phyloP scores from a whole-genome alignment of 2,888 invertebrate genomes.

The Pinctada fucata region DNA sequence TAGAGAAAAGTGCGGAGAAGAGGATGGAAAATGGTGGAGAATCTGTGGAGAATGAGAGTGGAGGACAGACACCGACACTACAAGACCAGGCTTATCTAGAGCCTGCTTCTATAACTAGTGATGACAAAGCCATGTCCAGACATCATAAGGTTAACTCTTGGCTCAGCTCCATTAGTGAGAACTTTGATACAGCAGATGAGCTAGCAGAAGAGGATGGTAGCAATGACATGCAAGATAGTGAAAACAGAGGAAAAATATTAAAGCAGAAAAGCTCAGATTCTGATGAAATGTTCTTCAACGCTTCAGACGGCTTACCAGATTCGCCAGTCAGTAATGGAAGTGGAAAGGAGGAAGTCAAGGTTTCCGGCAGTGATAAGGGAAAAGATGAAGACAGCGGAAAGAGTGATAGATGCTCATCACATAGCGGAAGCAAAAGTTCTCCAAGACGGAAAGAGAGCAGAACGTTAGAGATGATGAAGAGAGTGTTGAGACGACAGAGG shows the following conservation, averaged over 20 bases:
- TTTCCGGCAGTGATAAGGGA: no score
- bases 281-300: constrained; percentile 21
- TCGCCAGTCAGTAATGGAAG: constrained; percentile 13
- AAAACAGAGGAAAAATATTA: background rate
- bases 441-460: constrained; percentile 6
- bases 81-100: constrained; percentile 11
- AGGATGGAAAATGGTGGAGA: background rate
- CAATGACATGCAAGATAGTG: background rate
- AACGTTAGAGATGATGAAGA: constrained; percentile 24
- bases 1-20: background rate
- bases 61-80: constrained; percentile 2
- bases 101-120: background rate
- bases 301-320: background rate
- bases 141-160: constrained; percentile 43
- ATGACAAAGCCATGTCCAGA: constrained; percentile 37
- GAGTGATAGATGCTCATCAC: background rate
- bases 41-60: background rate
- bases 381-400: constrained; percentile 1
- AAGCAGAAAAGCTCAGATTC: constrained; percentile 10
- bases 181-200: background rate
- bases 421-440: background rate
- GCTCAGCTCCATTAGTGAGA: constrained; percentile 31
- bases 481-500: constrained; percentile 11
- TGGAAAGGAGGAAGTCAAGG: background rate
- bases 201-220: background rate